Evolutionary conservation across 2,888 invertebrate genomes (phyloP).

Genomic region (Chrysopilus asiliformis): DNA sequence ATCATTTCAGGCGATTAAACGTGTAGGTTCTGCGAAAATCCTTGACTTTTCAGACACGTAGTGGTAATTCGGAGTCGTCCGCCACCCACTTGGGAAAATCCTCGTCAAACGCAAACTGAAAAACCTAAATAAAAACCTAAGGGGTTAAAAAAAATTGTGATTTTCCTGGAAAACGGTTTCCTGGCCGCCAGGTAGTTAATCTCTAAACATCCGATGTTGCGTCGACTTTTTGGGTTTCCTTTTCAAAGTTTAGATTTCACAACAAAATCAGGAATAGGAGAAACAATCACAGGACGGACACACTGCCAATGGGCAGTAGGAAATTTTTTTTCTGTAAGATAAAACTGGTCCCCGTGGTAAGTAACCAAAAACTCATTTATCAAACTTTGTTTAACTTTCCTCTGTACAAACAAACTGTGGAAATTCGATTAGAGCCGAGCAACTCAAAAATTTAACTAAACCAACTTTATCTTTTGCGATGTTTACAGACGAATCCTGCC

Average conservation of each 20-base stretch:
- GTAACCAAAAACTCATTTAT: constrained; percentile 14
- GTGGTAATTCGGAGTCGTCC: too few species aligned
- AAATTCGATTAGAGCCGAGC: constrained; percentile 14
- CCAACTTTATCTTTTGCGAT: constrained; percentile 14
- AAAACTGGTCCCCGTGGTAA: constrained; percentile 10
- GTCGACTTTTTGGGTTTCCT: too few species aligned
- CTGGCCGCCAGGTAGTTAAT: too few species aligned
- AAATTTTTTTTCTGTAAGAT: constrained; percentile 1
- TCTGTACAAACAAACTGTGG: constrained; percentile 9
- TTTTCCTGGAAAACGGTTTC: too few species aligned
- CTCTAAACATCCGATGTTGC: too few species aligned
- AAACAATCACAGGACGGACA: too few species aligned
- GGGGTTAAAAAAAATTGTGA: background rate
- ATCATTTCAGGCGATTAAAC: constrained; percentile 1
- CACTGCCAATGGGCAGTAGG: background rate
- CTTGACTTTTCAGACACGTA: too few species aligned
- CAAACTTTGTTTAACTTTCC: constrained; percentile 15
- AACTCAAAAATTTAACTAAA: constrained; percentile 14
- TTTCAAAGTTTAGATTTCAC: background rate
- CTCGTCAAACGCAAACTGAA: background rate
- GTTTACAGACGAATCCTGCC: too few species aligned
- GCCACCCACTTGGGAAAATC: background rate
- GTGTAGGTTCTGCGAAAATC: too few species aligned
- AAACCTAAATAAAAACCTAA: background rate
- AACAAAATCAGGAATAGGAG: background rate